A percentile compares a stretch with the other conserved stretches of the same genome.
phyloP scores from a whole-genome alignment of 2,888 invertebrate genomes.

The Trimorus sp. region DNA sequence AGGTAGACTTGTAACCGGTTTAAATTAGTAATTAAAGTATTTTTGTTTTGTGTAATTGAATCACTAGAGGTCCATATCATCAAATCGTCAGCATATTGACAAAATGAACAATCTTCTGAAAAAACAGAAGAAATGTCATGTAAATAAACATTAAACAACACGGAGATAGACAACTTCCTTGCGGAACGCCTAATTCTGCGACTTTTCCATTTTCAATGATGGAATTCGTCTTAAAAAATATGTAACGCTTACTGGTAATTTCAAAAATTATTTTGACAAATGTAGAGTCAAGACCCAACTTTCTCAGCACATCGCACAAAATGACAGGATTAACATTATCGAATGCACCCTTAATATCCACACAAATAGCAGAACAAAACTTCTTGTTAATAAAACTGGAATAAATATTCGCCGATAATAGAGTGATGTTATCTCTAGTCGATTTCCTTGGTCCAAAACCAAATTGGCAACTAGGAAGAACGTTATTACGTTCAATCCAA shows the following conservation, averaged over 20 bases:
- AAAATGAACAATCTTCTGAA: background rate
- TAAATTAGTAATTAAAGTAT: too few species aligned
- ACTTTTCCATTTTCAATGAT: slow-evolving; percentile 6
- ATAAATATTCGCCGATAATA: background rate
- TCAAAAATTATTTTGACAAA: slow-evolving; percentile 14
- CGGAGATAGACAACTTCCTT: slow-evolving; percentile 17
- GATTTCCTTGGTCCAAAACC: background rate
- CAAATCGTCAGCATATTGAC: slow-evolving; percentile 4
- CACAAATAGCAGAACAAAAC: too few species aligned
- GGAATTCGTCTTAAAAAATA: slow-evolving; percentile 20
- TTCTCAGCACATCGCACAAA: background rate
- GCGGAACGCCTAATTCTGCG: slow-evolving; percentile 3
- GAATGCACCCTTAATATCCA: too few species aligned
- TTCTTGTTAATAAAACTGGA: background rate
- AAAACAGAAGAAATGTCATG: background rate
- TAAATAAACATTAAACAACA: slow-evolving; percentile 8
- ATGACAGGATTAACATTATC: slow-evolving; percentile 18
- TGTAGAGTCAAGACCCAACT: background rate
- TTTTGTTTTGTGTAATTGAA: too few species aligned
- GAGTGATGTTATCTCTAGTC: too few species aligned
- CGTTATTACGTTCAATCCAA: background rate
- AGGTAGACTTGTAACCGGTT: too few species aligned
- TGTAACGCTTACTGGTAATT: background rate
- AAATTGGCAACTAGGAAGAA: background rate
- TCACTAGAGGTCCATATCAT: slow-evolving; percentile 10